Percentiles rank a stretch among this genome's conserved stretches.
These are phyloP conservation scores for Cylas formicarius DNA, from an alignment of 1,140 invertebrate species.

Conservation along the genomic window DNA sequence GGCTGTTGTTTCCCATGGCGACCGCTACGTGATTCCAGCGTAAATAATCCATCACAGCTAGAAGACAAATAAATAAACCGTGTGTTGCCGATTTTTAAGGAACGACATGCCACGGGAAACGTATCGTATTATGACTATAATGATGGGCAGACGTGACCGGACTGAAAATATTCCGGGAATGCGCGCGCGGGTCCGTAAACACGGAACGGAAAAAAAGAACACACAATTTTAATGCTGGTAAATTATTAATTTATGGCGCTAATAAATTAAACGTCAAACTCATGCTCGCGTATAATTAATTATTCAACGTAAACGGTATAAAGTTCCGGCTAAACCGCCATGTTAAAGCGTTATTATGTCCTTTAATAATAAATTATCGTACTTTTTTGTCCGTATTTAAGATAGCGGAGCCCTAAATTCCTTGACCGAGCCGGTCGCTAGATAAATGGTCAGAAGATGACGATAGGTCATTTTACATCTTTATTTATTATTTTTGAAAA, in stretches of 20 bases:
- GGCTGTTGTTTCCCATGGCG: constrained; percentile 5
- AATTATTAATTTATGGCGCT: constrained; percentile 27
- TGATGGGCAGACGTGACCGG: constrained; percentile 25
- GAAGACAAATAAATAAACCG: constrained; percentile 20
- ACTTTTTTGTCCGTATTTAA: constrained; percentile 23
- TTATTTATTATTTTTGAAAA: too few species aligned
- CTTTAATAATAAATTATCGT: constrained; percentile 22
- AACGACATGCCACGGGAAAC: constrained; percentile 22
- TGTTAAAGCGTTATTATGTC: constrained; percentile 25
- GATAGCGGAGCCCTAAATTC: constrained; percentile 20
- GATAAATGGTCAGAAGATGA: constrained; percentile 16
- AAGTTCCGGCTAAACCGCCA: constrained; percentile 23
- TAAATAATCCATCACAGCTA: constrained; percentile 7
- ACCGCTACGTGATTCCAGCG: constrained; percentile 1
- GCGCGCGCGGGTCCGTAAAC: constrained; percentile 10
- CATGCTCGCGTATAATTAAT: constrained; percentile 23
- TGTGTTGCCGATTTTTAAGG: constrained; percentile 23
- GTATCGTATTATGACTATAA: constrained; percentile 29
- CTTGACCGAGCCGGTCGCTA: constrained; percentile 7
- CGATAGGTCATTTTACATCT: constrained; percentile 16
- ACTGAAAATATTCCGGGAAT: constrained; percentile 24
- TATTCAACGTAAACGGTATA: constrained; percentile 23
- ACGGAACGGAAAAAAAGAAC: constrained; percentile 12
- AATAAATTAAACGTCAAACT: constrained; percentile 28
- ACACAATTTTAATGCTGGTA: constrained; percentile 22